Evolutionary conservation across 2,888 invertebrate genomes (phyloP), one percentile per base, ranked within the genome.

Genomic region (Heliothis peltigera): DNA sequence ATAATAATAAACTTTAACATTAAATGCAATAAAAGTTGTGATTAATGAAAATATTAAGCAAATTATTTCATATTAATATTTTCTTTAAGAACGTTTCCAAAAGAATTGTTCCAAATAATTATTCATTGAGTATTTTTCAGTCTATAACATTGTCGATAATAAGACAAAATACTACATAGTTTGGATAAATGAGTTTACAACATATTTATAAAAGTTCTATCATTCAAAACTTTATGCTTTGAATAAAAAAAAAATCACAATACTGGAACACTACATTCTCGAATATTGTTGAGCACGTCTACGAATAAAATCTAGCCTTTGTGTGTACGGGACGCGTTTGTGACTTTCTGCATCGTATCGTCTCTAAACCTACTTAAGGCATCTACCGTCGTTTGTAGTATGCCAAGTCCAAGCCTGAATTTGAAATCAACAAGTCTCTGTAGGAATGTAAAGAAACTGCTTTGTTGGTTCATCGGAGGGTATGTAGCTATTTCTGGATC

Each of bases 361-460:
- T 97, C 96, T 70, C 97, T 96, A 76, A 97, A 97, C 81, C 95
- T 96, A 32, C 96, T 96, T 53, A 97, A 91, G 5, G 96, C 96
- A 57, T 96, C 96, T 10, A 97, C 96, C 2, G 97, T 96, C 63
- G 96, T 96, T 82, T 96, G 96, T 17, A 97, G 86, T 68, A 97
- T 93, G 63, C 96, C 96, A 58, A 97, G 86, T 0, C 97, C 97
- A 49, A 97, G 87, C 80, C 96, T 95, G 32, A 97, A 91, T 87
- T 97, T 97, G 58, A 97, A 95, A 82, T 97, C 96, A 2, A 97
- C 95, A 43, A 97, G 88, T 75, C 96, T 96, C 83, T 95, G 96
- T 18, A 97, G 84, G 62, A 97, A 95, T 15, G 95, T 95, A 56
- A 97, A 92, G 61, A 97, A 89, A 1, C 96, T 93, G 17, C 87